Base-by-base conservation (phyloP, 1,140 invertebrate genomes). In the Caerostris darwini region DNA sequence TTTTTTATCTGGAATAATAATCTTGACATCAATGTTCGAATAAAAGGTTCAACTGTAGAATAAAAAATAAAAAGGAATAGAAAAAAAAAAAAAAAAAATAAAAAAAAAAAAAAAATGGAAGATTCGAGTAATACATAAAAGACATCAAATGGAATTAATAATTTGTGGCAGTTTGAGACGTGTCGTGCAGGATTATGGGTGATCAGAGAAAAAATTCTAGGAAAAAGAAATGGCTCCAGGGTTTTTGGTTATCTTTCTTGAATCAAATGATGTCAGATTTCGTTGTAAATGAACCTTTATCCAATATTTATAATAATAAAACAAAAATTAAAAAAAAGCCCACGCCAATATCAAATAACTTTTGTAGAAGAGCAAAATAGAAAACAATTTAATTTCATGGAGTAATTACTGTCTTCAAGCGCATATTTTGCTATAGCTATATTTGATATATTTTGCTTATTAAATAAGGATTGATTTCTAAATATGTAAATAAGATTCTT, bases 1-100 rank as follows among this genome's bases (percentile, higher is more conserved):
- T 10, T 34, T 90, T 14, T 67, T 67, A 89, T 89, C 34, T 14
- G 10, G 14, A n/a, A 54, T 89, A 53, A 17, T 50, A 19, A 89
- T 69, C 64, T 89, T 89, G 87, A 89, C 87, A 89, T 34, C 64
- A n/a, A 56, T 87, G 85, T 7, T n/a, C 14, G 7, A 6, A 50
- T 34, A 34, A 34, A 83, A 54, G 56, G 56, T 56, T 54, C n/a
- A 83, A 19, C 34, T 87, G 5, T n/a, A 64, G n/a, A 10, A 10
- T 8, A 34, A 34, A 61, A 71, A 34, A 71, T 7, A 87, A 17
- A 58, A 3, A 10, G 61, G 7, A 71, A 10, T 8, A n/a, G 69
- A 34, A 19, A 7, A 19, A 61, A 64, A 8, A 10, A 10, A 8
- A 34, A 34, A 61, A 71, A 34, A 71, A n/a, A 87, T 50, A n/a